These are phyloP conservation scores for Perccottus glenii DNA, from an alignment of 2,113 vertebrate genomes.

Conservation along the genomic window DNA sequence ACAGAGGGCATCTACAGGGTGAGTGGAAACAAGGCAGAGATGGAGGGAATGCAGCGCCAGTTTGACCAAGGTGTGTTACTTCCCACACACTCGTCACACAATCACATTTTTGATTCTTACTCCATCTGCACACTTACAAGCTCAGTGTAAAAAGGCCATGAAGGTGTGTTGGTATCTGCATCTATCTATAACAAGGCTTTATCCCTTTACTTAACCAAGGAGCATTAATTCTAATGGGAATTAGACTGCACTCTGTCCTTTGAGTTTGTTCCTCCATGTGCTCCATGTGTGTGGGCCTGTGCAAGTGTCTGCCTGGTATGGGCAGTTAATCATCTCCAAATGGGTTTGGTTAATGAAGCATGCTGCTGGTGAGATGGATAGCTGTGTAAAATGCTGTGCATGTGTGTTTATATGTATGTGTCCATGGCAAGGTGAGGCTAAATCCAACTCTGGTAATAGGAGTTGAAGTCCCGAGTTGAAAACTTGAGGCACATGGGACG, in stretches of 20 bases:
- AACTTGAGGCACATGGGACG: conserved; percentile 41
- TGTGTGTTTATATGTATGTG: not conserved
- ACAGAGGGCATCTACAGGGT: conserved; percentile 96
- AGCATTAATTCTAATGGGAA: conserved; percentile 51
- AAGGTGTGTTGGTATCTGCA: conserved; percentile 6
- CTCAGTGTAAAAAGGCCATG: conserved; percentile 7
- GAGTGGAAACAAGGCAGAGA: conserved; percentile 96
- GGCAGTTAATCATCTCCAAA: conserved; percentile 79
- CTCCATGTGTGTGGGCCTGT: conserved; percentile 27
- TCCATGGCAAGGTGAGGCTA: conserved; percentile 47
- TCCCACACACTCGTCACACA: not conserved
- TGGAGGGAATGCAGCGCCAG: conserved; percentile 94
- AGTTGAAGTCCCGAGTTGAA: conserved; percentile 61
- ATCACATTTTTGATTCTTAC: not conserved
- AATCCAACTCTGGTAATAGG: conserved; percentile 67
- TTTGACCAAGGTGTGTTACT: conserved; percentile 90
- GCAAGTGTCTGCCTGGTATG: conserved; percentile 48
- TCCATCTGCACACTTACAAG: not conserved
- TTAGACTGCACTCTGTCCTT: conserved; percentile 48
- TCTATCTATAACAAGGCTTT: conserved; percentile 37
- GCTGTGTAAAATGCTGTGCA: conserved; percentile 45
- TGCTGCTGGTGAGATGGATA: conserved; percentile 62
- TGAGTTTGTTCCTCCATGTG: conserved; percentile 5
- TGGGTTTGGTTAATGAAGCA: conserved; percentile 82
- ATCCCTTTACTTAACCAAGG: conserved; percentile 48